Base-by-base conservation (phyloP, 2,888 invertebrate genomes). In the Lepidochrysops patricia region DNA sequence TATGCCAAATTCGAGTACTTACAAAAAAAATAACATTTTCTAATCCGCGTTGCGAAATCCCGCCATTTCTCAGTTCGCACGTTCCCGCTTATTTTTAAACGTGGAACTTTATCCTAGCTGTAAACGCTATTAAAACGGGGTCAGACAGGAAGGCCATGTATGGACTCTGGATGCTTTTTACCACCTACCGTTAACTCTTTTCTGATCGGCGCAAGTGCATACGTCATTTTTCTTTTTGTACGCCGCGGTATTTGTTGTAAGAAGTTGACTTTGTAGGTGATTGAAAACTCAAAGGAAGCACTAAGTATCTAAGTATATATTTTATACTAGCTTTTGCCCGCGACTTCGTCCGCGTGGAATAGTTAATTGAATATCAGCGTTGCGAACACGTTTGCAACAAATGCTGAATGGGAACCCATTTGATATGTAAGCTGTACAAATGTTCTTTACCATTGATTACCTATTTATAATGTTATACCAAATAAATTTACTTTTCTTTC, bases 111-210 rank as follows among this genome's bases (percentile, higher is more conserved):
- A 58, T 62, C 60, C 54, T 64, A 63, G 63, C 66, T 61, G 64
- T 63, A 63, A 58, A 50, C 27, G 60, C 58, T 29, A 62, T 64
- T 64, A 60, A 61, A 57, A 23, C 49, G 58, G 35, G 61, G 52
- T 32, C 35, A 43, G 66, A 70, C 79, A 77, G 76, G 79, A 77
- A 77, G 71, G 61, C 79, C 72, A 61, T 78, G 15, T 52, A 52
- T 13, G 52, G 52, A 75, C 62, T 75, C 57, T 64, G 63, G 66
- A 50, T 26, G 62, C 65, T 77, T 78, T 77, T 77, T 73, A 68
- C 67, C 58, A 57, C 61, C 50, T 63, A 73, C 78, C 74, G 77
- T 77, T 77, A 76, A 64, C 57, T 57, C 65, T 66, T 64, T 7
- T 52, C 15, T 26, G 27, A 27, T 52, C 27, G 13, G 13, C 19